These are phyloP conservation scores for Colius striatus DNA, from an alignment of 2,113 vertebrate species.

Conservation along the genomic window DNA sequence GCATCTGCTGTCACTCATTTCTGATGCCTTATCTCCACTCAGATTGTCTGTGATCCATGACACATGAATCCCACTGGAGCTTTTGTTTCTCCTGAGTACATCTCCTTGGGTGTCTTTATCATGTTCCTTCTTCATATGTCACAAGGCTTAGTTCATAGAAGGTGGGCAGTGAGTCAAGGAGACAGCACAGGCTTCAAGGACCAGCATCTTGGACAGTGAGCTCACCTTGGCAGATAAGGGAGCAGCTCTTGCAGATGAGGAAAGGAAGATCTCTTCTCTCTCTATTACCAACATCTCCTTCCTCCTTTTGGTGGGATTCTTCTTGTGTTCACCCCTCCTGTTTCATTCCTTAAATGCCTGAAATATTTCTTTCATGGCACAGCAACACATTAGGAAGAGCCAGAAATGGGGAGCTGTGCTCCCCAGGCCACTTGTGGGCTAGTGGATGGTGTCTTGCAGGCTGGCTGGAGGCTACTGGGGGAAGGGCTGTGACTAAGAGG, in stretches of 20 bases:
- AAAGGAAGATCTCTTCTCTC: not conserved
- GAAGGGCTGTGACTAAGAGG: not conserved
- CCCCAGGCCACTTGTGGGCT: not conserved
- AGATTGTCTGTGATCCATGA: not conserved
- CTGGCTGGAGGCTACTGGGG: not conserved
- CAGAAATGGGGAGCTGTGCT: not conserved
- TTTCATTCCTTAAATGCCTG: not conserved
- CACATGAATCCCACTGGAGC: not conserved
- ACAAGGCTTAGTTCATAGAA: not conserved
- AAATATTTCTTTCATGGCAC: not conserved
- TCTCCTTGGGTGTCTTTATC: not conserved
- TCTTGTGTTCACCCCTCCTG: not conserved
- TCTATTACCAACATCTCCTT: not conserved
- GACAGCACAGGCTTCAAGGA: not conserved
- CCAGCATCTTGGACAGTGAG: not conserved
- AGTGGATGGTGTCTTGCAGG: not conserved
- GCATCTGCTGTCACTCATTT: not conserved
- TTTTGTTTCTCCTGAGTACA: not conserved
- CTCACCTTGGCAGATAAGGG: not conserved
- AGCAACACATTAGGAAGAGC: not conserved
- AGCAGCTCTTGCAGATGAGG: not conserved
- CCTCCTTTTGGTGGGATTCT: not conserved
- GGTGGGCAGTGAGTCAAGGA: not conserved
- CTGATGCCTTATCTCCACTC: not conserved
- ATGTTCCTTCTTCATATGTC: not conserved